Evolutionary conservation across 2,888 invertebrate species (phyloP), one percentile per base, ranked within the genome.

Genomic region (Aspidapion aeneum): DNA sequence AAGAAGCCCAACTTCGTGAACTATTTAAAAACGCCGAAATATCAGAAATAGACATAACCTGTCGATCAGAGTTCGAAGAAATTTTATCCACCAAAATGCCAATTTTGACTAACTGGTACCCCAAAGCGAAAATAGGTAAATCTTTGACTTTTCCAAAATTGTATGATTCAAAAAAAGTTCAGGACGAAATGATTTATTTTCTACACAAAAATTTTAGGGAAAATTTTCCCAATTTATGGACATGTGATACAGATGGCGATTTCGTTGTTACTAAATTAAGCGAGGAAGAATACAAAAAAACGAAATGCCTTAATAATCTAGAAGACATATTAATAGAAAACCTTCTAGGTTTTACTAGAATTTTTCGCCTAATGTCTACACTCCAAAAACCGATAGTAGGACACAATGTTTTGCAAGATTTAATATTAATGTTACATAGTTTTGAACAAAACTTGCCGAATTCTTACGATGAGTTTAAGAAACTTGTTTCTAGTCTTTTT

Each of bases 361-460:
- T 93, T 12, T 87, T 91, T 63, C 77, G 85, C 17, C 74, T 88
- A 0, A 75, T 93, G n/a, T 79, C 79, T 22, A 74, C 78, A 1
- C 75, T 83, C 3, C 82, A 85, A 68, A 91, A 90, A 80, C 91
- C 91, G 1, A 79, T 93, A 19, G 79, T 93, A 20, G 91, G 91
- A 0, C 93, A 93, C 76, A 94, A 94, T 76, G 75, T 87, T 65
- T 82, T 90, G 60, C 78, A 89, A 66, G 93, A 93, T 77, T 78
- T 88, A 1, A 75, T 93, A 70, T 81, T 91, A 20, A 77, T 91
- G 62, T 87, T 89, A 72, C 87, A 88, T 71, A 88, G 89, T 74
- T 93, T 93, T 75, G 84, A 89, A 71, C 83, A 84, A 57, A 85
- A 87, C 0, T 75, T 93, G 58, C 93, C 93, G 22, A 79, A 84